phyloP scores from a whole-genome alignment of 2,888 invertebrate species.

The Anarsia innoxiella region DNA sequence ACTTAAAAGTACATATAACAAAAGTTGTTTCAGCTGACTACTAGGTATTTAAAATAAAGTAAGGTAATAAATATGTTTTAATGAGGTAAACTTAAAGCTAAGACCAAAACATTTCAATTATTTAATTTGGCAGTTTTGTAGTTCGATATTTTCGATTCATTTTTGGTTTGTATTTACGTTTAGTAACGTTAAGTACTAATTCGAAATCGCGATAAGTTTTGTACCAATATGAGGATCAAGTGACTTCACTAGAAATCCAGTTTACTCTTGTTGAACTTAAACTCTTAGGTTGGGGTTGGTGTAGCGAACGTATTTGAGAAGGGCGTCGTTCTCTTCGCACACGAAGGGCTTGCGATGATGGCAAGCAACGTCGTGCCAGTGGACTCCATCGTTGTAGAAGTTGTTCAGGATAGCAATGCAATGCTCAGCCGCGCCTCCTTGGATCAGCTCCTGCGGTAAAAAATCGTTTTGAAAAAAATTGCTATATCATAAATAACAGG shows the following conservation, averaged over 20 bases:
- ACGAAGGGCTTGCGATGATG: constrained; percentile 92
- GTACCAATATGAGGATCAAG: no score
- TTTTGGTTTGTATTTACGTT: no score
- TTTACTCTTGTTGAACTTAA: constrained; percentile 57
- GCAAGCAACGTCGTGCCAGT: constrained; percentile 94
- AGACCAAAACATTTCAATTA: constrained; percentile 20
- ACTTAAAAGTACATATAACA: constrained; percentile 30
- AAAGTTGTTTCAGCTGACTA: constrained; percentile 17
- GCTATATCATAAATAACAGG: no score
- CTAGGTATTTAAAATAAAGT: constrained; percentile 43
- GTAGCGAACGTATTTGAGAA: constrained; percentile 89
- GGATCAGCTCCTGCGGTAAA: constrained; percentile 83
- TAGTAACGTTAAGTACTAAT: no score
- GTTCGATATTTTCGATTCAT: constrained; percentile 2
- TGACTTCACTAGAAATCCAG: no score
- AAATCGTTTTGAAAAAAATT: no score
- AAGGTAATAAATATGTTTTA: constrained; percentile 48
- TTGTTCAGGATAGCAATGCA: constrained; percentile 90
- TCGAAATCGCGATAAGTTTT: no score
- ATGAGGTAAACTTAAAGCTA: constrained; percentile 38
- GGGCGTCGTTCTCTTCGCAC: constrained; percentile 90
- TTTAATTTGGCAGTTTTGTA: constrained; percentile 24
- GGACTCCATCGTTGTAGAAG: constrained; percentile 92
- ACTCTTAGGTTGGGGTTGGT: constrained; percentile 86
- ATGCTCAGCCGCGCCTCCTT: constrained; percentile 89